Evolutionary conservation across 2,888 invertebrate genomes (phyloP).

Genomic region (Lasioglossum vierecki): DNA sequence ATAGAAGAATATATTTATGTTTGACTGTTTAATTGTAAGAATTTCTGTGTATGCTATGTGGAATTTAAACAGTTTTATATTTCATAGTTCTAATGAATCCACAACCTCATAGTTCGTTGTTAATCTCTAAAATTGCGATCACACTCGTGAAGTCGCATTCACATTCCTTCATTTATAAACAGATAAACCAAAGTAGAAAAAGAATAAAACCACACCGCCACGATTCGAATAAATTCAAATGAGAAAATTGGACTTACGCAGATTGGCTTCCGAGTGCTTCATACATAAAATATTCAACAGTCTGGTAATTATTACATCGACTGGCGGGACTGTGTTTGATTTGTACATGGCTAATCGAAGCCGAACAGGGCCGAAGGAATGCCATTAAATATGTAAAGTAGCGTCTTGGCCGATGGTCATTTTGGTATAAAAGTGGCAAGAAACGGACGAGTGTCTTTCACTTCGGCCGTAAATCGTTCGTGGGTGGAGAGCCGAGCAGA

Average conservation of each 20-base stretch:
- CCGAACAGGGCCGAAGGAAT: constrained; percentile 59
- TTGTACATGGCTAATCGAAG: constrained; percentile 16
- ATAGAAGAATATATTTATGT: no score
- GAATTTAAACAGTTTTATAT: no score
- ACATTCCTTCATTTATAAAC: background rate
- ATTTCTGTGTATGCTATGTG: no score
- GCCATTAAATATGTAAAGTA: constrained; percentile 75
- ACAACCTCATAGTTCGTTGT: background rate
- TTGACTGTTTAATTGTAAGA: no score
- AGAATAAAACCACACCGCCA: background rate
- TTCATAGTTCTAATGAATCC: background rate
- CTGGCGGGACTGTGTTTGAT: background rate
- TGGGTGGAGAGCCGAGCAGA: constrained; percentile 69
- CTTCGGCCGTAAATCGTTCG: constrained; percentile 71
- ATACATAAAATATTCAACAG: background rate
- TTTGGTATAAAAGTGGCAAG: constrained; percentile 62
- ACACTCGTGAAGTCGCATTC: background rate
- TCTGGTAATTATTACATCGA: background rate
- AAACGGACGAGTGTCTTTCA: constrained; percentile 71
- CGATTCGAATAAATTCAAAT: background rate
- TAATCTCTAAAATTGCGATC: background rate
- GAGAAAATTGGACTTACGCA: background rate
- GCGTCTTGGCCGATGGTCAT: constrained; percentile 60
- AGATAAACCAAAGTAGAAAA: background rate
- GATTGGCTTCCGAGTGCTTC: background rate